Evolutionary conservation across 2,113 vertebrate genomes (phyloP).

Genomic region (Macroglossus sobrinus): DNA sequence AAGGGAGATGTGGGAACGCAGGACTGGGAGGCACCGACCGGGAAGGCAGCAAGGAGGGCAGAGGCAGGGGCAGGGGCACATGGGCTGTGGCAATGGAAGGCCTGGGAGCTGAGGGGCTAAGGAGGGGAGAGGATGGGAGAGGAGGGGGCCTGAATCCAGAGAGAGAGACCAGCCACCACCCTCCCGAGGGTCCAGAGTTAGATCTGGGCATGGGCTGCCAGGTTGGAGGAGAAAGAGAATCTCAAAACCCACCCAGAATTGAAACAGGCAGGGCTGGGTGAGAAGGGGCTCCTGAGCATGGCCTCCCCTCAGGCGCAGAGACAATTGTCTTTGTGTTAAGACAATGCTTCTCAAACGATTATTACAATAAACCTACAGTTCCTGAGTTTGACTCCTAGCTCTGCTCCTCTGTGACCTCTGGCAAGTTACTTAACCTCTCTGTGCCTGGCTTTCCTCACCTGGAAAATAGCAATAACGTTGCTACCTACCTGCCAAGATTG

Average conservation of each 20-base stretch:
- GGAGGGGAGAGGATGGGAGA: background rate
- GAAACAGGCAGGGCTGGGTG: background rate
- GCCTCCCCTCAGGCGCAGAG: too few relatives aligned
- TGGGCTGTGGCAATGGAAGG: background rate
- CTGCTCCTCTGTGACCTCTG: background rate
- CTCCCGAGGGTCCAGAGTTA: background rate
- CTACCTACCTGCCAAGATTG: background rate
- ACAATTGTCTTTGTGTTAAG: background rate
- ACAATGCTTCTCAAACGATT: background rate
- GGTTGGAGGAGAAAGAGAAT: background rate
- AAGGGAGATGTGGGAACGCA: accelerated
- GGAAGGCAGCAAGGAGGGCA: background rate
- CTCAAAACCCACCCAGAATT: background rate
- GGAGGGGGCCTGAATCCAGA: background rate
- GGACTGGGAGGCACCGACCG: too few relatives aligned
- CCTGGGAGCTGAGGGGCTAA: background rate
- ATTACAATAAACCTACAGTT: background rate
- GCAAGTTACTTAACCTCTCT: background rate
- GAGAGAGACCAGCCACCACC: background rate
- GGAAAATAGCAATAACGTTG: background rate
- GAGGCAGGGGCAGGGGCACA: background rate
- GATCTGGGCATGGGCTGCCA: background rate
- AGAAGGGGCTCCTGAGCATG: background rate
- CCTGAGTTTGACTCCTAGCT: background rate
- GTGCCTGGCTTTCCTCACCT: background rate